Percentiles rank a stretch among this genome's conserved stretches.
Conservation (phyloP, 2,797 vertebrate species). For the Okamejei kenojei region DNA sequence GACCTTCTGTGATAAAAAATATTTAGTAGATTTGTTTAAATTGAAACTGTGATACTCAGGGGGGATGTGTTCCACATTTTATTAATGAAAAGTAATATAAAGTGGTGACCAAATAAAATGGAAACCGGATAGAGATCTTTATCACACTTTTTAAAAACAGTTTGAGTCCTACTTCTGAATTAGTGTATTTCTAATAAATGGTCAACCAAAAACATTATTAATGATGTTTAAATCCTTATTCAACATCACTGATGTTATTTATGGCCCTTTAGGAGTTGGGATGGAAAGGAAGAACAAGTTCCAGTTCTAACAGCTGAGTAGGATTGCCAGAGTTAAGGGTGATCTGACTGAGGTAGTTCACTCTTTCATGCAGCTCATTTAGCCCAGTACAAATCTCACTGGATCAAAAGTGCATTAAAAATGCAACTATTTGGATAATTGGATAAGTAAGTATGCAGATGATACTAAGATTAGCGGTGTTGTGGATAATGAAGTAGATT, state of each 20-base stretch:
- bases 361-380: background rate
- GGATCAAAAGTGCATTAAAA: background rate
- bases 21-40: background rate
- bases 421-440: no score
- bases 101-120: background rate
- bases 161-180: background rate
- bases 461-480: no score
- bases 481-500: no score
- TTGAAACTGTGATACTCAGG: background rate
- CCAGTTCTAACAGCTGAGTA: background rate
- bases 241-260: background rate
- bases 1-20: background rate
- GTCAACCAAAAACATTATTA: background rate
- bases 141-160: background rate
- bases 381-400: background rate
- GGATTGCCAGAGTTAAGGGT: background rate
- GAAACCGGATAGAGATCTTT: background rate
- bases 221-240: background rate
- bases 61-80: background rate
- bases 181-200: background rate
- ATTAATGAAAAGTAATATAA: background rate
- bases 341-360: no score
- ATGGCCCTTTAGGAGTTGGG: background rate
- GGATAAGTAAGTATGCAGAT: no score
- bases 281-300: background rate